Base-by-base conservation (phyloP, 2,113 vertebrate genomes). In the Cacatua alba region DNA sequence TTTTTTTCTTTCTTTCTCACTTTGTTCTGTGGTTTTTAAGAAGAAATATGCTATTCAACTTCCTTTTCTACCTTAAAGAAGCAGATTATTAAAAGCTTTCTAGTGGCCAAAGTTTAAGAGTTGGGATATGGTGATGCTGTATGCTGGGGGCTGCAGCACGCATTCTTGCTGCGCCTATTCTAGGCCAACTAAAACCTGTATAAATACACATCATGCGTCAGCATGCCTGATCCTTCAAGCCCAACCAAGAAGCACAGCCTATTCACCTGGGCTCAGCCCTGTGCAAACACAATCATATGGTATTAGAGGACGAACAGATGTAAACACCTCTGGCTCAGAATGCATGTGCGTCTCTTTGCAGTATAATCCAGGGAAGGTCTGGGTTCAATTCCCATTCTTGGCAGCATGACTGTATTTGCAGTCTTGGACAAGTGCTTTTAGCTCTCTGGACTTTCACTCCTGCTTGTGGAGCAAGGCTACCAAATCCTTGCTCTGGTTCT, bases 131-230 rank as follows among this genome's bases (percentile, higher is more conserved):
- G 17, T 20, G 33, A 55, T 48, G 55, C 23, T 71, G 9, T 17
- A 7, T 0, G 2, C 24, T 5, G 31, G 59, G 19, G 41, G 53
- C n/a, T 80, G n/a, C 3, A 4, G 21, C 17, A 74, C 62, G 9
- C 1, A 3, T 9, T 57, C 3, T 57, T 0, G 0, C 37, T 67
- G 46, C 3, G 0, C 14, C 7, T 35, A 13, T 10, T 67, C 49
- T 0, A 3, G 53, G 31, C 37, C 16, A 44, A 3, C 51, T 86
- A 59, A 83, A 86, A 88, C 76, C 76, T 90, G 25, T 37, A 25
- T 29, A 93, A 90, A 93, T 5, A 62, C 33, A 17, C 0, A 0
- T 35, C 31, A 1, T 33, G 23, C 76, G 37, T 26, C 71, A 65
- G 20, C 28, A 5, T 3, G 9, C 18, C 53, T 1, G 0, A 76